These are phyloP conservation scores for Pyralis farinalis DNA, from an alignment of 2,888 invertebrate genomes.

Conservation along the genomic window DNA sequence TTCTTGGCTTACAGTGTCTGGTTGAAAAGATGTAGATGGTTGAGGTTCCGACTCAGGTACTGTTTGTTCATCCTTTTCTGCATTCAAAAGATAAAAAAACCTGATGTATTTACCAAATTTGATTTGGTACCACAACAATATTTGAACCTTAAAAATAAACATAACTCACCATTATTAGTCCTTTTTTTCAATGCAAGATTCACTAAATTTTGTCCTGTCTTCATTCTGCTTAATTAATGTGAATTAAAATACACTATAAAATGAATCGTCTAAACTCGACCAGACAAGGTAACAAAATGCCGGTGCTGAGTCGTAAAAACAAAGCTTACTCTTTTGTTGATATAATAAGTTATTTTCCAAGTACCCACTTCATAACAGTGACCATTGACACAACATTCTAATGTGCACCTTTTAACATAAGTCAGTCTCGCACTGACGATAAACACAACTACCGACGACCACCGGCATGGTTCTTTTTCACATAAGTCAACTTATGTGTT, in stretches of 20 bases:
- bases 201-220: constrained; percentile 1
- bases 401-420: constrained; percentile 4
- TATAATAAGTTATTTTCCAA: constrained; percentile 3
- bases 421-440: constrained; percentile 2
- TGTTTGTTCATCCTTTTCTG: neutral
- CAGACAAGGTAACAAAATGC: constrained; percentile 1
- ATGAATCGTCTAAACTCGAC: constrained; percentile 1
- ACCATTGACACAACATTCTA: constrained; percentile 2
- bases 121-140: neutral
- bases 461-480: constrained; percentile 2
- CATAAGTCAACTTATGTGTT: constrained; percentile 1
- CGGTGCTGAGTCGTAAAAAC: neutral
- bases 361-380: constrained; percentile 2
- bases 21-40: constrained; percentile 3
- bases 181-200: constrained; percentile 2
- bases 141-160: constrained; percentile 1
- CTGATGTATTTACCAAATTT: neutral
- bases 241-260: neutral
- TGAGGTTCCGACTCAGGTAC: constrained; percentile 1
- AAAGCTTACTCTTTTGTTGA: constrained; percentile 2
- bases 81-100: neutral
- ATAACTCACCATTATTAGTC: constrained; percentile 3
- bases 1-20: constrained; percentile 2
- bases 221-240: neutral
- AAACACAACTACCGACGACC: constrained; percentile 2